A percentile compares a stretch with the other conserved stretches of the same genome.
These are phyloP conservation scores for Pegea sp. DNA, from an alignment of 23 tunicate species.

Conservation along the genomic window DNA sequence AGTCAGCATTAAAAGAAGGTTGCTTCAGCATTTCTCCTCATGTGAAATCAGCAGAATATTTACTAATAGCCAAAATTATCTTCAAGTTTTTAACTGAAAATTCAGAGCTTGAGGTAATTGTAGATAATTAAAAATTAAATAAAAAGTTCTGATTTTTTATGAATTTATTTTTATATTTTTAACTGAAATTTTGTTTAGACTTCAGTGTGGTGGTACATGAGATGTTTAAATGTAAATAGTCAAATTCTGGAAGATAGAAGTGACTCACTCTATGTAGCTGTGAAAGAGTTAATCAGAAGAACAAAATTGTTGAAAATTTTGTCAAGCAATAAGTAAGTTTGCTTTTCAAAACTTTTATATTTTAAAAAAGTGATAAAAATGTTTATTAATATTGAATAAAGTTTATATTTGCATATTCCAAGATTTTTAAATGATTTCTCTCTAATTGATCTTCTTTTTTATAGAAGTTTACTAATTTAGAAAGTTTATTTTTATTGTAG, in stretches of 20 bases:
- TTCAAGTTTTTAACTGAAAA: conserved; percentile 4
- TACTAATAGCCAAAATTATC: conserved; percentile 11
- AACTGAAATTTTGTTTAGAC: too few relatives aligned
- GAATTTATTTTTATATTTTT: too few relatives aligned
- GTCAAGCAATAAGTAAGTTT: conserved; percentile 6
- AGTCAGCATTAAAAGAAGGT: conserved; percentile 7
- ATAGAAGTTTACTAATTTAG: too few relatives aligned
- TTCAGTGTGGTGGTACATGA: conserved; percentile 53
- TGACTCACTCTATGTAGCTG: conserved; percentile 6
- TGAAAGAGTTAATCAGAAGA: neutral
- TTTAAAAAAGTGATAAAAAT: too few relatives aligned
- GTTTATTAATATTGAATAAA: too few relatives aligned
- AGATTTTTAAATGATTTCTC: neutral
- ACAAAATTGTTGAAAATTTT: conserved; percentile 3
- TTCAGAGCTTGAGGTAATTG: conserved; percentile 1
- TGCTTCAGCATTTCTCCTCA: conserved; percentile 1
- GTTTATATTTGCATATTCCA: neutral
- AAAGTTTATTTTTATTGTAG: conserved; percentile 10
- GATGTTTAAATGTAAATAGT: conserved; percentile 17
- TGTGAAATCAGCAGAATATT: conserved; percentile 11
- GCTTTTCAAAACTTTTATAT: neutral
- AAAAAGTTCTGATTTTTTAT: too few relatives aligned
- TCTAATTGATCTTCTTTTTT: conserved; percentile 2
- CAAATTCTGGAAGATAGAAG: conserved; percentile 10
- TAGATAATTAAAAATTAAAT: neutral